phyloP scores from a whole-genome alignment of 2,797 vertebrate genomes.

The Macrochelys suwanniensis region DNA sequence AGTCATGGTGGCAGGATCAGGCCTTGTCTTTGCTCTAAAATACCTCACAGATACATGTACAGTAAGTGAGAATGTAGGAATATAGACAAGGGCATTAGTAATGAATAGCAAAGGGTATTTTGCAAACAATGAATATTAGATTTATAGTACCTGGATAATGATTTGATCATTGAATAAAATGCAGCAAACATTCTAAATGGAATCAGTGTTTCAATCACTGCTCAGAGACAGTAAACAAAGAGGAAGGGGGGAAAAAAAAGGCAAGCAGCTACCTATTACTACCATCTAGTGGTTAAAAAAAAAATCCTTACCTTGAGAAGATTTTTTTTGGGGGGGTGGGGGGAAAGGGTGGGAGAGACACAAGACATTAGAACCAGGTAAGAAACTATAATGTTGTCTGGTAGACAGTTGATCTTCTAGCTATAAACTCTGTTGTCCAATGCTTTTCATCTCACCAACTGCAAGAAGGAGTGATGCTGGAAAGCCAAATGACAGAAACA shows the following conservation, averaged over 20 bases:
- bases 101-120: background rate
- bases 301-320: background rate
- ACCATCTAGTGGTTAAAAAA: constrained; percentile 81
- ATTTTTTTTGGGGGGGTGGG: too few species aligned
- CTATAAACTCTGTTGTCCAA: background rate
- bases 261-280: constrained; percentile 77
- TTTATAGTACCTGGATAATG: background rate
- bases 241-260: background rate
- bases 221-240: constrained; percentile 69
- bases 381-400: background rate
- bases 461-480: background rate
- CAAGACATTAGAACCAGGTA: background rate
- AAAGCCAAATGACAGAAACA: background rate
- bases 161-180: background rate
- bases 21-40: background rate
- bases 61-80: background rate
- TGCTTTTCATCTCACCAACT: background rate
- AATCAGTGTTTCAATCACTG: constrained; percentile 15
- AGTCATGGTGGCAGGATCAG: background rate
- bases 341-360: background rate
- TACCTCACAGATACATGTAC: background rate
- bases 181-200: constrained; percentile 27
- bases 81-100: background rate
- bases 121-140: background rate
- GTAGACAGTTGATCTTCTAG: background rate